Evolutionary conservation across 35 echinoderm and acorn worm species (phyloP), one percentile per base, ranked within the genome.

Genomic region (Eucidaris tribuloides): DNA sequence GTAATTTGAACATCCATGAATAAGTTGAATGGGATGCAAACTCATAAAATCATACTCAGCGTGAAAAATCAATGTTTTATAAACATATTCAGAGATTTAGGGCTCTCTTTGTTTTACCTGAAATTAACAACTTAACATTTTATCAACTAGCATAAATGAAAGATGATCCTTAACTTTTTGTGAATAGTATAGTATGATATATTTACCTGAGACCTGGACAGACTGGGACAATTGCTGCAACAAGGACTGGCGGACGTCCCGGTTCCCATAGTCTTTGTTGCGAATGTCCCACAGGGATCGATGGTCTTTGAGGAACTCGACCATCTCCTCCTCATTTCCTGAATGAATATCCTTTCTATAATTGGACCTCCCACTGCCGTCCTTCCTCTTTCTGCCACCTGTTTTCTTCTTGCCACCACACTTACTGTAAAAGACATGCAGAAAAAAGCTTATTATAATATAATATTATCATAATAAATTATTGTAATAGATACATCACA

Each of bases 391-490:
- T 70, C 64, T 70, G 64, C 4, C 64, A 70, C 64, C 31, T 30
- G 64, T 70, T 70, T 70, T 70, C 64, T 70, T 70, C 64, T 70
- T 38, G 64, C 64, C 64, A 70, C 64, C 64, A 70, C 64, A 70
- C 64, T 70, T 25, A 70, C 64, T 70, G 64, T 70, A 70, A 70
- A 70, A 70, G 35, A 70, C 64, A 70, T 70, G 64, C 25, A 70
- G 64, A 70, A 38, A 70, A 70, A 70, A 2, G 35, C 64, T 70
- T 70, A 32, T 7, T 70, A 70, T 70, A 70, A 70, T 70, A 70
- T 70, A 70, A 70, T 70, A 70, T 70, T 70, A 70, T 70, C 37
- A 70, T 34, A 35, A 70, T 70, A 70, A 70, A 70, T 7, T 70
- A 70, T 70, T 70, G 64, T 70, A 70, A 70, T 70, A 35, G 35